Base-by-base conservation (phyloP, 1,140 invertebrate species). In the Druon quercuslanigerum region DNA sequence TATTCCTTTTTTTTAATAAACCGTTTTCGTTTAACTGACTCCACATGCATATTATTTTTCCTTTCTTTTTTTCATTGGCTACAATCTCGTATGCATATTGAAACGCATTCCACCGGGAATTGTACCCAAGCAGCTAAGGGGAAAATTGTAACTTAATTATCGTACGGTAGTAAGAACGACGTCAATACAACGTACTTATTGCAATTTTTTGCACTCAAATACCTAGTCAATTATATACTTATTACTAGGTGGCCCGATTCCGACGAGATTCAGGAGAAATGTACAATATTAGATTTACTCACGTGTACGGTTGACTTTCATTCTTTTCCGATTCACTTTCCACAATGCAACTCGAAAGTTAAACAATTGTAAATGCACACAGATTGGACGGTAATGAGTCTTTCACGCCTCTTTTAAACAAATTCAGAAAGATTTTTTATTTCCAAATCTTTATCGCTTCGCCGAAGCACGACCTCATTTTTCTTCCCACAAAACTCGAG, bases 271-370 rank as follows among this genome's bases (percentile, higher is more conserved):
- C 70, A 17, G 51, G 16, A 72, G 40, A 72, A 17, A 51, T 9
- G 50, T 51, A 33, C 14, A 11, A 14, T 20, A 17, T 25, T 71
- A 50, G n/a, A 71, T 33, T 17, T 46, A 46, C 25, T n/a, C 12
- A 11, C 11, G 11, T n/a, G 6, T 71, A 40, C 9, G 60, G 13
- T 9, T 46, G 51, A 81, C 82, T 79, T 83, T 85, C 78, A 72
- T 83, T 80, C 56, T 77, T 81, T 83, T 77, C 16, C 72, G 51
- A 76, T 77, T 82, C 77, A 57, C 56, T 82, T 71, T 66, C 57
- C 82, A 46, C 72, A 56, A 19, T 74, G 57, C 50, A 50, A 50
- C 73, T 74, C 20, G 51, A 78, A 66, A 76, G 8, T 40, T 14
- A 51, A 50, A 5, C 50, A 60, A 71, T 52, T 78, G 52, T 72